These are phyloP conservation scores for Volucella inflata DNA, from an alignment of 2,888 invertebrate genomes.

Conservation along the genomic window DNA sequence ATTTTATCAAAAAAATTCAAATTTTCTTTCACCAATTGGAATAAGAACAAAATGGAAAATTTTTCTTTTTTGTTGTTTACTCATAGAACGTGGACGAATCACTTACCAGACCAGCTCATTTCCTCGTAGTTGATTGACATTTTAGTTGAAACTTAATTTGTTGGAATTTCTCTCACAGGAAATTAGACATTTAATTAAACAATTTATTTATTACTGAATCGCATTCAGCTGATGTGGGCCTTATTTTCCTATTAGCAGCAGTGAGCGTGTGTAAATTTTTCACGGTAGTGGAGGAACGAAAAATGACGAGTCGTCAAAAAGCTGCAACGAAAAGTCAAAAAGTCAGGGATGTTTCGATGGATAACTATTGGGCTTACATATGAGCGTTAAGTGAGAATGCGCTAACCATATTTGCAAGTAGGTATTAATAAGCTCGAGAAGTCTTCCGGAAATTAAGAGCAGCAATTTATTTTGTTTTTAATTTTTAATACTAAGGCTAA, in stretches of 20 bases:
- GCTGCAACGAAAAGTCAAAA: constrained; percentile 24
- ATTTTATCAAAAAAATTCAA: constrained; percentile 22
- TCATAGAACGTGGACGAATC: constrained; percentile 5
- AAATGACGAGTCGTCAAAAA: constrained; percentile 31
- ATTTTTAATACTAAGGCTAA: too few relatives aligned
- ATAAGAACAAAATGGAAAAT: not conserved
- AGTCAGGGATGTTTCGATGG: constrained; percentile 24
- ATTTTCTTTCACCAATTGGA: constrained; percentile 7
- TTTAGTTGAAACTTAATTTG: constrained; percentile 52
- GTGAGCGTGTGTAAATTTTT: constrained; percentile 37
- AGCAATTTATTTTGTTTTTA: not conserved
- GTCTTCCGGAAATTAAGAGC: too few relatives aligned
- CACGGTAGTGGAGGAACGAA: constrained; percentile 16
- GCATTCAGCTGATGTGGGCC: constrained; percentile 36
- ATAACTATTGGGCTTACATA: not conserved
- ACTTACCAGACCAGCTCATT: constrained; percentile 85
- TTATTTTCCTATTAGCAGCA: constrained; percentile 48
- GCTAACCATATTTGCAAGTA: too few relatives aligned
- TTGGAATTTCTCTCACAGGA: not conserved
- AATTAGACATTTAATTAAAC: constrained; percentile 63
- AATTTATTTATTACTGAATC: constrained; percentile 59
- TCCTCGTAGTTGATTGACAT: constrained; percentile 86
- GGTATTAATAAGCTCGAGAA: too few relatives aligned
- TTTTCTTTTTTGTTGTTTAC: constrained; percentile 42
- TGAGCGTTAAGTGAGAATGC: too few relatives aligned